phyloP scores from a whole-genome alignment of 2,797 vertebrate genomes.

The Kryptopterus vitreolus region DNA sequence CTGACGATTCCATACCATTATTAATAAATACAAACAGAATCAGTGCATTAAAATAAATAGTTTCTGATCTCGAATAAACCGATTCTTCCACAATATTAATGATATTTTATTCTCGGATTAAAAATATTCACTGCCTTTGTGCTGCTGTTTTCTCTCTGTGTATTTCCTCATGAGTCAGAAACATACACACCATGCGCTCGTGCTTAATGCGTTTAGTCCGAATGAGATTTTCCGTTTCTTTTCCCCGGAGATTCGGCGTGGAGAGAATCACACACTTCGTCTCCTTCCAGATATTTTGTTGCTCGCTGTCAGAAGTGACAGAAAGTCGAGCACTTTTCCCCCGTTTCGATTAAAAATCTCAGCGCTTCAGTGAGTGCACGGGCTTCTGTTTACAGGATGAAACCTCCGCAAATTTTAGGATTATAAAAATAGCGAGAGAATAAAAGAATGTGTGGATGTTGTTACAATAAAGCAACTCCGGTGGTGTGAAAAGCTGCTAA shows the following conservation, averaged over 20 bases:
- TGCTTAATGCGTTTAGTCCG: background rate
- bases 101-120: background rate
- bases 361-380: no score
- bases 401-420: background rate
- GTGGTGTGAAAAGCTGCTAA: constrained; percentile 21
- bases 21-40: background rate
- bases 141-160: background rate
- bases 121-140: background rate
- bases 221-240: no score
- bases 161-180: background rate
- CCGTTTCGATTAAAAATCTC: background rate
- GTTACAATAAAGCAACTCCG: background rate
- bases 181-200: background rate
- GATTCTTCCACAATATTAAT: no score
- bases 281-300: background rate
- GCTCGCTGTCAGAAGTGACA: background rate
- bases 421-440: background rate
- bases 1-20: background rate
- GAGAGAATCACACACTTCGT: background rate
- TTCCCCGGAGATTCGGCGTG: background rate
- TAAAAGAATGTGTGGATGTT: background rate
- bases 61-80: no score
- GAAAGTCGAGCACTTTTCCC: background rate
- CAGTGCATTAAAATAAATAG: background rate
- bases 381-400: background rate